Base-by-base conservation (phyloP, 2,797 vertebrate species). In the Pipistrellus pipistrellus region DNA sequence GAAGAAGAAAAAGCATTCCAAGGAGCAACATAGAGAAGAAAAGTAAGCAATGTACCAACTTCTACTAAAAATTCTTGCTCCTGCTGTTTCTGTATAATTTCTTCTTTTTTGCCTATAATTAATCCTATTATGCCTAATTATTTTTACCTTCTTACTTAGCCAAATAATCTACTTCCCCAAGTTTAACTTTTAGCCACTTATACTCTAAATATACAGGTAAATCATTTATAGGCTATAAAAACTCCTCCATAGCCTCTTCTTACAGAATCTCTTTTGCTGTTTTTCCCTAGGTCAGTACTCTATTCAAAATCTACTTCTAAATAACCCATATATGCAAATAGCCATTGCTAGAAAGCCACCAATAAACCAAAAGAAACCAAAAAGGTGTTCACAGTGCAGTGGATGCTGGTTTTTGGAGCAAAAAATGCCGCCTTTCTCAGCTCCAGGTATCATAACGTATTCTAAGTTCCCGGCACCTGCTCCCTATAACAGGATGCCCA, bases 111-210 rank as follows among this genome's bases (percentile, higher is more conserved):
- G 57, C 69, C 53, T 44, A 41, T 48, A 78, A 85, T 59, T 81
- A 15, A 77, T 59, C 32, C 48, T 17, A 78, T 44, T 78, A 84
- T 53, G 21, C 55, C 46, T 57, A 32, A 15, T 68, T 64, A 72
- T 84, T n/a, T 48, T 69, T 85, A 32, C 35, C 87, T 80, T 62
- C 18, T 68, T 62, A 86, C 59, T 18, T 35, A 82, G 68, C 51
- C 68, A 93, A 86, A 89, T 88, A 73, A 80, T 62, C 30, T 82
- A 38, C 25, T 81, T 76, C 35, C 7, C 17, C 8, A 80, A 41
- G 55, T 73, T 71, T 76, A 90, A 86, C 35, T 90, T 85, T 82
- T 35, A 80, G 68, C 13, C 57, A 85, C 38, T 76, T 64, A 59
- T 41, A n/a, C 17, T 90, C 23, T 80, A 82, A 41, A 38, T 64